Percentiles rank a stretch among this genome's conserved stretches.
Evolutionary conservation across 2,113 vertebrate genomes (phyloP).

Genomic region (Pluvianellus socialis): DNA sequence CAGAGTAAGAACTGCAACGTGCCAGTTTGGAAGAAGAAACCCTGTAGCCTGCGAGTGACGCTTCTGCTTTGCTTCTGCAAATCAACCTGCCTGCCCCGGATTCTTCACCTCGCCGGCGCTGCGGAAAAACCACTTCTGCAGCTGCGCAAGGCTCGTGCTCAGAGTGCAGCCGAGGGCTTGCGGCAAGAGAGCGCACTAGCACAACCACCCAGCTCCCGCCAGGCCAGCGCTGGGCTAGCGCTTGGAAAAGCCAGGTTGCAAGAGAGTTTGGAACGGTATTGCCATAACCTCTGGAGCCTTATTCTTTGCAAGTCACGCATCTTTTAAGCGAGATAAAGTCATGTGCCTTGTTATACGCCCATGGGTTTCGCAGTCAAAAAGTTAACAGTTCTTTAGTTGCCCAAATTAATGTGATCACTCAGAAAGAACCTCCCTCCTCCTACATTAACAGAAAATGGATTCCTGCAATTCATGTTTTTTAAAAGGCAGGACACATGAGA

Average conservation of each 20-base stretch:
- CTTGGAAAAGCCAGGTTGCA: neutral
- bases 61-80: neutral
- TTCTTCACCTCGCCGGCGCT: neutral
- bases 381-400: neutral
- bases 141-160: neutral
- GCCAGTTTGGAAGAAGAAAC: neutral
- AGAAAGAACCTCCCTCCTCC: neutral
- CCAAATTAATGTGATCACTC: neutral
- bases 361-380: neutral
- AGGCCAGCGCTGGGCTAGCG: neutral
- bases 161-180: neutral
- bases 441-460: neutral
- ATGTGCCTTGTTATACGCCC: neutral
- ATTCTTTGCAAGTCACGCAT: neutral
- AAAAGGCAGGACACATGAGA: neutral
- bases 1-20: neutral
- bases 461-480: neutral
- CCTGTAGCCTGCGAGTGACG: fast-evolving
- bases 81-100: fast-evolving
- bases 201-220: fast-evolving
- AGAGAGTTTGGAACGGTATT: neutral
- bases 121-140: neutral
- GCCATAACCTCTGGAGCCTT: neutral
- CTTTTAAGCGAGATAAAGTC: neutral
- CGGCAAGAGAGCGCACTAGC: neutral